Evolutionary conservation across 2,888 invertebrate genomes (phyloP), one percentile per base, ranked within the genome.

Genomic region (Acronicta aceris): DNA sequence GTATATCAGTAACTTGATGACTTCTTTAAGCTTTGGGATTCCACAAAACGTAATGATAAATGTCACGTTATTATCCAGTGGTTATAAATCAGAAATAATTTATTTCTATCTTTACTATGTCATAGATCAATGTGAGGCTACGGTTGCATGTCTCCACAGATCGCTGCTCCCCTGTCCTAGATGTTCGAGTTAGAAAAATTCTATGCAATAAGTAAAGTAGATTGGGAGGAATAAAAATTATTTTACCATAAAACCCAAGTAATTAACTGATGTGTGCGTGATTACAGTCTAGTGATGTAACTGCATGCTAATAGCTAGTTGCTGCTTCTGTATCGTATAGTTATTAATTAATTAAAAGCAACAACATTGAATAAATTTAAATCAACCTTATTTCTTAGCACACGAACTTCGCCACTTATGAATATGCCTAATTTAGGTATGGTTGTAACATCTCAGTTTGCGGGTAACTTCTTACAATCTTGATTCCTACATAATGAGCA

Each of bases 401-500:
- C 72, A 78, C 73, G 59, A 71, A 71, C 57, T 69, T 59, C 61
- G 53, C 59, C 61, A 61, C 21, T 55, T 57, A 64, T 60, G 69
- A 33, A 33, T 71, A 74, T 72, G 52, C 43, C 55, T 68, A 65
- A 69, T 70, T 73, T 25, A 46, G 49, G 52, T 58, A 70, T 62
- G 42, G 25, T 67, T 42, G 61, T 72, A 70, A 73, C 58, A 71
- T 66, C 59, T 58, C 52, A 65, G 59, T 65, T 75, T 71, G 65
- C 72, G 61, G 68, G 59, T 69, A 71, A 68, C 62, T 60, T 62
- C 71, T 71, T 69, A 67, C 63, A 60, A 74, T 69, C 50, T 55
- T 63, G 59, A 79, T 61, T 65, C 51, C 41, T 48, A 68, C 72
- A 53, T 81, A 81, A 81, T 81, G 66, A 68, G 65, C 74, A 72